phyloP scores from a whole-genome alignment of 92 coral and sea anemone species.

The Scolanthus callimorphus region DNA sequence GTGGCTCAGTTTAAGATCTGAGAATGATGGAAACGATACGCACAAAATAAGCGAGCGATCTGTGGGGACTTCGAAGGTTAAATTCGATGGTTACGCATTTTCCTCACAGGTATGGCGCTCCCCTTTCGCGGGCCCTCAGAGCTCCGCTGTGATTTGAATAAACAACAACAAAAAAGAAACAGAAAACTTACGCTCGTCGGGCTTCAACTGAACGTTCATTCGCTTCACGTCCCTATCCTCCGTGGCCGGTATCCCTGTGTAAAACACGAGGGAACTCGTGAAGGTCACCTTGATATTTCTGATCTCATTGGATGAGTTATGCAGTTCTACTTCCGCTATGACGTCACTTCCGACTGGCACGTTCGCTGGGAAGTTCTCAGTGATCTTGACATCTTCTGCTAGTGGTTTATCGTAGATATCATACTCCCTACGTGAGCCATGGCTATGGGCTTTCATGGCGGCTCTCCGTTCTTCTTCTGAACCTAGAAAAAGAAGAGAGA shows the following conservation, averaged over 20 bases:
- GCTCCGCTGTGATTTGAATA: too few relatives aligned
- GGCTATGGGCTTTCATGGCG: conserved; percentile 48
- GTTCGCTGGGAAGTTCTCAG: conserved; percentile 12
- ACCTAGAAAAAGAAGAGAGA: too few relatives aligned
- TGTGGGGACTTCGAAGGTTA: too few relatives aligned
- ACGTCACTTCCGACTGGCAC: conserved; percentile 34
- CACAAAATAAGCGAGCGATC: too few relatives aligned
- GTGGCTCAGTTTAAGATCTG: too few relatives aligned
- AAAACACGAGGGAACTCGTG: conserved; percentile 28
- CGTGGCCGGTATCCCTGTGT: conserved; percentile 50
- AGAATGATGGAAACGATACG: too few relatives aligned
- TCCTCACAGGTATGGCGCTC: too few relatives aligned
- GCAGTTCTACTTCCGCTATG: conserved; percentile 19
- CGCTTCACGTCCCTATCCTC: conserved; percentile 5
- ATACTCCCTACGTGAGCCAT: conserved; percentile 37
- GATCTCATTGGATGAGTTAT: conserved; percentile 15
- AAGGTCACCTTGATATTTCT: conserved; percentile 30
- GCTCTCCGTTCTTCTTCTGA: conserved; percentile 43
- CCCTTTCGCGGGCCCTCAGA: too few relatives aligned
- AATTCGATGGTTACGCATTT: too few relatives aligned
- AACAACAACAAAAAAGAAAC: too few relatives aligned
- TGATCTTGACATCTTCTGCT: conserved; percentile 27
- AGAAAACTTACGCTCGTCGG: conserved; percentile 23
- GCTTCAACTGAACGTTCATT: conserved; percentile 9
- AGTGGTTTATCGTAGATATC: conserved; percentile 34